A percentile compares a stretch with the other conserved stretches of the same genome.
Conservation (phyloP, 1,140 invertebrate genomes). For the Aphelenchoides besseyi region DNA sequence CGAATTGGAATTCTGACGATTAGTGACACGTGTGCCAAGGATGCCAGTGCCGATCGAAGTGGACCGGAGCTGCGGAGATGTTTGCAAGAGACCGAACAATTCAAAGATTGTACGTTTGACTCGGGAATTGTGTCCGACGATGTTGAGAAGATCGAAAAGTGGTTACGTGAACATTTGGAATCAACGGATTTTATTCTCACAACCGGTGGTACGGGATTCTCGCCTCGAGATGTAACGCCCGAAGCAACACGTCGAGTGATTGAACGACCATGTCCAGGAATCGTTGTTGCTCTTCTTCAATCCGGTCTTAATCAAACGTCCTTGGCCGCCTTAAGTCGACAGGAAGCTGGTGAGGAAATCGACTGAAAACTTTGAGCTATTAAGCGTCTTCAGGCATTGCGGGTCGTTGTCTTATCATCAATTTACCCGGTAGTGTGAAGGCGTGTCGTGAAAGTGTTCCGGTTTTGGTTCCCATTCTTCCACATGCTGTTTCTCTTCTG, state of each 20-base stretch:
- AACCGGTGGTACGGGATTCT: constrained; percentile 24
- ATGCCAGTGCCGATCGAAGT: not conserved
- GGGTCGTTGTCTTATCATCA: constrained; percentile 36
- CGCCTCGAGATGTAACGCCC: constrained; percentile 38
- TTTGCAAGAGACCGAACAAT: not conserved
- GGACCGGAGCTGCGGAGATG: not conserved
- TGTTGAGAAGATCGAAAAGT: not conserved
- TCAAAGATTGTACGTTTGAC: not conserved
- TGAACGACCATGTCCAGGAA: constrained; percentile 34
- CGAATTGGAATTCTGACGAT: constrained; percentile 12
- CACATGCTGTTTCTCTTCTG: constrained; percentile 33
- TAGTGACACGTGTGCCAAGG: constrained; percentile 6
- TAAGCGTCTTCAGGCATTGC: constrained; percentile 23
- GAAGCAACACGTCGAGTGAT: constrained; percentile 45
- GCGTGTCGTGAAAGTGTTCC: constrained; percentile 33
- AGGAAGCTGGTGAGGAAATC: constrained; percentile 12
- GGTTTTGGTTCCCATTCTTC: constrained; percentile 30
- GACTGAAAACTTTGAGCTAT: not conserved
- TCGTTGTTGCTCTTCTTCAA: constrained; percentile 27
- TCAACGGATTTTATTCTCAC: constrained; percentile 17
- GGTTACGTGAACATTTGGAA: not conserved
- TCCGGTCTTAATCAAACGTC: constrained; percentile 16
- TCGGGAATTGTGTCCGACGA: constrained; percentile 8
- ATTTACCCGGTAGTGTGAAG: constrained; percentile 44
- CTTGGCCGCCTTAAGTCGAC: constrained; percentile 25